phyloP scores from a whole-genome alignment of 2,113 vertebrate genomes.

The Ramphastos sulfuratus region DNA sequence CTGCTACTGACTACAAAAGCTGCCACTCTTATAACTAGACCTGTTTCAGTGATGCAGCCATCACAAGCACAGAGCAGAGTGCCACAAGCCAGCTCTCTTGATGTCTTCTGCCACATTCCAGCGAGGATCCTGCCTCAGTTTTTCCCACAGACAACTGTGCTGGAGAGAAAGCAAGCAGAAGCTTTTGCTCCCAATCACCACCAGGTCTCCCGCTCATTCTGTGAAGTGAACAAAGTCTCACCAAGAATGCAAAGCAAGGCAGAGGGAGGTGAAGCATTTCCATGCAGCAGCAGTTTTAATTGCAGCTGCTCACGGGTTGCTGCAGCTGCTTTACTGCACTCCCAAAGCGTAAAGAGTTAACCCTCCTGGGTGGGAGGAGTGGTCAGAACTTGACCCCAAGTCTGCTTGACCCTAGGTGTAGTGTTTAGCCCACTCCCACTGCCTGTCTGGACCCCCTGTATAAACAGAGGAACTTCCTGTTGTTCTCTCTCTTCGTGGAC shows the following conservation, averaged over 20 bases:
- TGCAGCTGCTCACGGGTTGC: conserved; percentile 6
- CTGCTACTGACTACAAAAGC: not conserved
- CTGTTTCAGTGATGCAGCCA: not conserved
- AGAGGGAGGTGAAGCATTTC: not conserved
- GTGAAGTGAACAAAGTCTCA: not conserved
- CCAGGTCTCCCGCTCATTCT: not conserved
- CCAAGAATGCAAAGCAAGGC: not conserved
- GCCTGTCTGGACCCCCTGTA: no score
- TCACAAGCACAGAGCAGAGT: not conserved
- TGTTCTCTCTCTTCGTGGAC: no score
- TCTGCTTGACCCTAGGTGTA: no score
- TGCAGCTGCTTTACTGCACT: not conserved
- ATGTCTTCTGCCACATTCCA: not conserved
- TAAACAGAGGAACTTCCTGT: no score
- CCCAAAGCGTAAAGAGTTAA: not conserved
- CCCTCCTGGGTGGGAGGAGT: no score
- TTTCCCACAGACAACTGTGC: not conserved
- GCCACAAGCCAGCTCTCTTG: not conserved
- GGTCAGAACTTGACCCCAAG: no score
- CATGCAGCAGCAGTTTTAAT: conserved; percentile 25
- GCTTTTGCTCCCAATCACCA: not conserved
- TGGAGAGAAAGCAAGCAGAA: not conserved
- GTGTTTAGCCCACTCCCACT: no score
- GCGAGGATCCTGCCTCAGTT: not conserved
- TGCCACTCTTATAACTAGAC: not conserved